Evolutionary conservation across 2,888 invertebrate genomes (phyloP), one percentile per base, ranked within the genome.

Genomic region (Papilio demoleus): DNA sequence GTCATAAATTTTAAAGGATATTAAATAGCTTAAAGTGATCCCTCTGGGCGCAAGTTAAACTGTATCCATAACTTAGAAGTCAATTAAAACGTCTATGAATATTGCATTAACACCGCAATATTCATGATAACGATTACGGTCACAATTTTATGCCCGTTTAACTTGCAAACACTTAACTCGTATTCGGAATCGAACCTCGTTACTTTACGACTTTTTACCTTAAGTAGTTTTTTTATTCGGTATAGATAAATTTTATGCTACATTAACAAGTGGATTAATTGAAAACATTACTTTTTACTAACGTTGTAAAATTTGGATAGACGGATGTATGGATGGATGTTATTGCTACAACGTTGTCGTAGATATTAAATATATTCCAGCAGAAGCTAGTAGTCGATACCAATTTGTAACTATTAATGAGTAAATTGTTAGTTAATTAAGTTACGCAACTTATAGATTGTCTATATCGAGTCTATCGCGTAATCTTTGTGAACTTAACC

Each of bases 61-160:
- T 65, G 66, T 58, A 47, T 19, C 59, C 59, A 36, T 66, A 60
- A 59, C 17, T 45, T 60, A 66, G 34, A 47, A 36, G 45, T 47
- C 66, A 66, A 66, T 66, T 66, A 66, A 66, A 45, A 19, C 66
- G 40, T 34, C 47, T 66, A 66, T 66, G 59, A 66, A 66, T 66
- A 66, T 66, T 59, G 36, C 47, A 66, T 66, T 19, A 45, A 22
- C 45, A 47, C 47, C 47, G 42, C 56, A 34, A 56, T 65, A 65
- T 65, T 65, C 56, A 65, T 58, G 65, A 65, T 53, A 38, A 38
- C 56, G 66, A 47, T 36, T 24, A 36, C 58, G 36, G 47, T 22
- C 8, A 22, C 47, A 60, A 66, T 66, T 66, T 36, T 59, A 36
- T 59, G 19, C 66, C 36, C 65, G 58, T 14, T 65, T 24, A 42